Conservation (phyloP, 2,888 invertebrate species). For the Dermolepida albohirtum region DNA sequence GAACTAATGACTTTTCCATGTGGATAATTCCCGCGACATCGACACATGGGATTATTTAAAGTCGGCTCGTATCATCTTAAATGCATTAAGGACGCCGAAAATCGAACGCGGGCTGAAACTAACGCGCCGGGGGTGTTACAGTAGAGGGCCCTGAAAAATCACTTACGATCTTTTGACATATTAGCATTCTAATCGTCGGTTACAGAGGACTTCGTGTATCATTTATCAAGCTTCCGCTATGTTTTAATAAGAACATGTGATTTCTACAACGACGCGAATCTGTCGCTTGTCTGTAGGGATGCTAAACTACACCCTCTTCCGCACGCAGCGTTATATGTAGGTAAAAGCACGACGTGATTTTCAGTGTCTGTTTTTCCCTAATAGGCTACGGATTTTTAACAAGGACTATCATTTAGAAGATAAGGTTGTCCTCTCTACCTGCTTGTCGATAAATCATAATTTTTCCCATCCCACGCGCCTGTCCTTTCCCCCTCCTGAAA, state of each 20-base stretch:
- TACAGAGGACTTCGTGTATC: conserved; percentile 45
- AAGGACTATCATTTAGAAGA: conserved; percentile 62
- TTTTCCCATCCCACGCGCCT: conserved; percentile 47
- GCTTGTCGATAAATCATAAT: conserved; percentile 59
- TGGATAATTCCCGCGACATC: conserved; percentile 45
- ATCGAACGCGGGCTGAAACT: conserved; percentile 28
- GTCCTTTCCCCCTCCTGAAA: conserved; percentile 28
- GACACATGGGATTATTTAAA: conserved; percentile 49
- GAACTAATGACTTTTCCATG: conserved; percentile 48
- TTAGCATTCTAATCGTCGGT: conserved; percentile 56
- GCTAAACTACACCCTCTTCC: conserved; percentile 27
- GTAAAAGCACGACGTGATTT: conserved; percentile 1
- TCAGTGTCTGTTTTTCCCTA: conserved; percentile 50
- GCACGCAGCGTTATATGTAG: conserved; percentile 10
- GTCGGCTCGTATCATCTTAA: conserved; percentile 47
- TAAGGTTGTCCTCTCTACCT: conserved; percentile 61
- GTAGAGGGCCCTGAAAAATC: conserved; percentile 52
- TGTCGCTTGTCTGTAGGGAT: background rate
- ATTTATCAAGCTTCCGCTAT: conserved; percentile 49
- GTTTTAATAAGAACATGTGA: conserved; percentile 44
- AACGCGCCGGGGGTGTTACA: background rate
- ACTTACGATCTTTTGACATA: conserved; percentile 56
- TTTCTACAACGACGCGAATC: conserved; percentile 36
- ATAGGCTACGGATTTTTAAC: conserved; percentile 61
- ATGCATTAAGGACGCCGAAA: conserved; percentile 47